Evolutionary conservation across 2,888 invertebrate genomes (phyloP), one percentile per base, ranked within the genome.

Genomic region (Melanostoma scalare): DNA sequence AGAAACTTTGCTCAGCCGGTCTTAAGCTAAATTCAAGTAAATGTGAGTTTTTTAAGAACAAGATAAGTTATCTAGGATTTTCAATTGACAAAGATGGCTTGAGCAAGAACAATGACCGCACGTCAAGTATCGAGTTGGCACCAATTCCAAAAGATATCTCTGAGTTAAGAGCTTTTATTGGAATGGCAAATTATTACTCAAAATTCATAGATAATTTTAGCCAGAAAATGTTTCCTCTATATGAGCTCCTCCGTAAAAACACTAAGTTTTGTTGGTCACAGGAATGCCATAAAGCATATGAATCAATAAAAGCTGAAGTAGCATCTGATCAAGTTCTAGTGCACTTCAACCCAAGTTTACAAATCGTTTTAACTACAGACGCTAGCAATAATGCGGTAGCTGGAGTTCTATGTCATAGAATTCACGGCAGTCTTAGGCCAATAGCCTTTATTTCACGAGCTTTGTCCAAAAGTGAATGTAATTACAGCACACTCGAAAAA

Each of bases 131-230:
- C 6, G 4, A 82, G 1, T 55, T 86, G 0, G 84, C 86, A 8
- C 86, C 86, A 3, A 80, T 6, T 46, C 88, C 88, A 8, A 67
- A 52, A 8, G 77, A 86, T 63, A 71, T 85, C 0, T 58, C 69
- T 5, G 85, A 87, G 65, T 73, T 89, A 0, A 86, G 86, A 48
- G 85, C 88, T 2, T 89, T 89, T 55, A 42, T 88, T 1, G 89
- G 89, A 20, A 20, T 20, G 20, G 20, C 20, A 20, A 20, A 20
- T 20, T 20, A 20, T 20, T 20, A 20, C 20, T 20, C 20, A 20
- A 20, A 20, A 20, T 20, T 20, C 20, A 20, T 20, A 20, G 20
- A 20, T 20, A 20, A 20, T 20, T 20, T 20, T 20, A 20, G 20
- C 20, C 20, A 20, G 20, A 20, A 20, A 20, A 20, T 20, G 20